These are phyloP conservation scores for Jacana jacana DNA, from an alignment of 2,113 vertebrate genomes.

Conservation along the genomic window DNA sequence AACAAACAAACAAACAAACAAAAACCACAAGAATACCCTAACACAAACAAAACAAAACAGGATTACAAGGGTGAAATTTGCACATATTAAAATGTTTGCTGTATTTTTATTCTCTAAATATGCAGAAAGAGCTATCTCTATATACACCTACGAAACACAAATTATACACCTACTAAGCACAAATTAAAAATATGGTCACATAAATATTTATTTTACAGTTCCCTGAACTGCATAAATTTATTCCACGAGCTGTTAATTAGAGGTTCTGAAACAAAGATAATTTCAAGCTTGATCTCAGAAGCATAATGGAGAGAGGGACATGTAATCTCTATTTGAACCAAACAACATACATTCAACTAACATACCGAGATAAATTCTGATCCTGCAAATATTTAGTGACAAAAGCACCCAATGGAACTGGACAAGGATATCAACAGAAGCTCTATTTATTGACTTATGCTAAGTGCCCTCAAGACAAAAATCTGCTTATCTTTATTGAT, in stretches of 20 bases:
- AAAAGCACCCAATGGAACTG: background rate
- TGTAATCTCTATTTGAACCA: background rate
- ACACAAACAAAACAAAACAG: background rate
- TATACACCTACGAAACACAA: background rate
- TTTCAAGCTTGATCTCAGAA: background rate
- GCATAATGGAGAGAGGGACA: background rate
- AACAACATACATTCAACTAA: background rate
- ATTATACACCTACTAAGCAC: background rate
- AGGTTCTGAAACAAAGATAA: background rate
- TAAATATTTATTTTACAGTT: background rate
- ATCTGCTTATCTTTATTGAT: background rate
- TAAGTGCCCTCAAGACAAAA: constrained; percentile 5
- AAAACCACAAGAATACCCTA: background rate
- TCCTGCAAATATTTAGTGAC: background rate
- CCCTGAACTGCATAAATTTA: background rate
- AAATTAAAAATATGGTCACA: background rate
- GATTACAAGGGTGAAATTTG: background rate
- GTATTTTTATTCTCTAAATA: background rate
- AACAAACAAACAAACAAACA: background rate
- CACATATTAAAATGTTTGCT: background rate
- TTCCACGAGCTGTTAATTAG: background rate
- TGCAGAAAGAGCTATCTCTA: background rate
- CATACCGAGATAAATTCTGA: background rate
- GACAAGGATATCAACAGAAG: background rate
- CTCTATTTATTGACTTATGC: background rate